phyloP scores from a whole-genome alignment of 1,140 invertebrate genomes.

The Proales similis region DNA sequence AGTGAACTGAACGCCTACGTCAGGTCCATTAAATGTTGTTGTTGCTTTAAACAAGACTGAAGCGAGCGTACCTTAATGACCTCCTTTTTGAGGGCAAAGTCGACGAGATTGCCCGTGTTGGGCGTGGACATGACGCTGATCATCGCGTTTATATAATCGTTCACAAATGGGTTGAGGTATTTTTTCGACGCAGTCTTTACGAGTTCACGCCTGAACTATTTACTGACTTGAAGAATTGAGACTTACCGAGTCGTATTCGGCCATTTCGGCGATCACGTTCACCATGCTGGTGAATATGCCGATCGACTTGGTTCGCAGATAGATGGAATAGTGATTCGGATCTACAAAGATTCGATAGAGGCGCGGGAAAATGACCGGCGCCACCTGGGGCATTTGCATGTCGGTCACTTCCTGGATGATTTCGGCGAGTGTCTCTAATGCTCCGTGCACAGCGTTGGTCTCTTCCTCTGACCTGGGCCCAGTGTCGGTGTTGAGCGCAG shows the following conservation, averaged over 20 bases:
- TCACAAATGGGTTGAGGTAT: conserved; percentile 62
- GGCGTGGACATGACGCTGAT: conserved; percentile 60
- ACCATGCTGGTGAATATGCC: conserved; percentile 63
- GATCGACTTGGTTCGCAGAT: conserved; percentile 61
- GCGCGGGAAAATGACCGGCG: conserved; percentile 67
- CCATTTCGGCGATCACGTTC: conserved; percentile 58
- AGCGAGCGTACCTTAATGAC: conserved; percentile 60
- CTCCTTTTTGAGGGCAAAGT: conserved; percentile 65
- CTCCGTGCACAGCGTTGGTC: conserved; percentile 62
- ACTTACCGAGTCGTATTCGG: conserved; percentile 56
- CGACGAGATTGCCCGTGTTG: conserved; percentile 57
- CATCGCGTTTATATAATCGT: conserved; percentile 66
- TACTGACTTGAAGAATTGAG: too few species aligned
- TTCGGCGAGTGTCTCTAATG: conserved; percentile 67
- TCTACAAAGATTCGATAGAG: conserved; percentile 65
- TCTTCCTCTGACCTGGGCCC: conserved; percentile 4
- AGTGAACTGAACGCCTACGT: conserved; percentile 12
- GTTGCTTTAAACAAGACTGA: neutral
- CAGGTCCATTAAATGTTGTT: neutral
- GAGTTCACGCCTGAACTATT: conserved; percentile 13
- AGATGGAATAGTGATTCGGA: conserved; percentile 59
- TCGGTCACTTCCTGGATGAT: conserved; percentile 66
- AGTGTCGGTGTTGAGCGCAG: conserved; percentile 55
- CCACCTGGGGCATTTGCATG: conserved; percentile 63
- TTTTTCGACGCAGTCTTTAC: conserved; percentile 55